Percentiles rank a stretch among this genome's conserved stretches.
Conservation (phyloP, 2,888 invertebrate genomes). For the Frankliniella intonsa region DNA sequence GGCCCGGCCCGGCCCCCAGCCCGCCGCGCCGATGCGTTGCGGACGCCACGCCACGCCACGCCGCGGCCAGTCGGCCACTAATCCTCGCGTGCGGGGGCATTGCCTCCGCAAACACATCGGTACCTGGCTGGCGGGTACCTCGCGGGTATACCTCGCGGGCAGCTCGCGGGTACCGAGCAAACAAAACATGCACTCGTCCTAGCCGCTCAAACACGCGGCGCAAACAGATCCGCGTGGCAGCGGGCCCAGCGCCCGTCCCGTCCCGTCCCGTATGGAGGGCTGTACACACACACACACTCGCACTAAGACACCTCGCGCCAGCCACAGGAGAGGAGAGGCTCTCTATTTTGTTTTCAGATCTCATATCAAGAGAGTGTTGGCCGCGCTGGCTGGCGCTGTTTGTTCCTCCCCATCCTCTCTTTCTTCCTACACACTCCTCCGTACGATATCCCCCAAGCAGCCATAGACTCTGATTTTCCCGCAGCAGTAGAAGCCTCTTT, state of each 20-base stretch:
- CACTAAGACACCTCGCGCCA: not conserved
- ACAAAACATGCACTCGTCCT: conserved; percentile 23
- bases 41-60: not conserved
- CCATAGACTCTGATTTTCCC: too few relatives aligned
- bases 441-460: too few relatives aligned
- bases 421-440: too few relatives aligned
- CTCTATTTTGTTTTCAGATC: too few relatives aligned
- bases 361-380: too few relatives aligned
- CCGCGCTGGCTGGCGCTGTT: too few relatives aligned
- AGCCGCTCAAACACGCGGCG: not conserved
- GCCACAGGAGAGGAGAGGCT: too few relatives aligned
- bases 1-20: not conserved
- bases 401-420: too few relatives aligned
- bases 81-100: not conserved
- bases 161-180: not conserved
- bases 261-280: too few relatives aligned
- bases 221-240: conserved; percentile 22
- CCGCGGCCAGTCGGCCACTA: not conserved
- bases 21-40: too few relatives aligned
- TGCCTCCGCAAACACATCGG: not conserved
- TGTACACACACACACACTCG: not conserved
- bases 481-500: too few relatives aligned
- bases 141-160: not conserved
- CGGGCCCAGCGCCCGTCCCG: not conserved
- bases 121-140: too few relatives aligned